These are phyloP conservation scores for Centropyge bicolor DNA, from an alignment of 2,797 vertebrate species.

Conservation along the genomic window DNA sequence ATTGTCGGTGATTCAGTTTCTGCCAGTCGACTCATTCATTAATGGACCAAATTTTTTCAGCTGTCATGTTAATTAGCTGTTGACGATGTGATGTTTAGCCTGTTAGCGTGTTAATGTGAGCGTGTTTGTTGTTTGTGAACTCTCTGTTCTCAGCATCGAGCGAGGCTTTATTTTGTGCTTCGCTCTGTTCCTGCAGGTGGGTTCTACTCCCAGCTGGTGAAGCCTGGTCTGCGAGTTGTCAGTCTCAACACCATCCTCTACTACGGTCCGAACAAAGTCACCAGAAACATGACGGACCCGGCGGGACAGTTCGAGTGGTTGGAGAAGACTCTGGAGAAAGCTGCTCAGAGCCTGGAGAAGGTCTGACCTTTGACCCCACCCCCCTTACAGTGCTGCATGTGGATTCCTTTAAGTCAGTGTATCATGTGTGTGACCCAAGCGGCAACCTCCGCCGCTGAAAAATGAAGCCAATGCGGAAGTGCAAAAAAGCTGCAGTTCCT, in stretches of 20 bases:
- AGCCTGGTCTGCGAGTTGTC: conserved; percentile 88
- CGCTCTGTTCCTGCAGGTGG: conserved; percentile 84
- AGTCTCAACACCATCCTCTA: conserved; percentile 97
- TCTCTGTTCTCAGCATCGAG: too few relatives aligned
- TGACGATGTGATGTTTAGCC: background rate
- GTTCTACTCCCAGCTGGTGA: conserved; percentile 92
- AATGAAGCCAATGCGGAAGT: too few relatives aligned
- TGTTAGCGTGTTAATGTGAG: background rate
- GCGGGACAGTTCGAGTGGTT: conserved; percentile 93
- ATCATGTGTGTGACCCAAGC: too few relatives aligned
- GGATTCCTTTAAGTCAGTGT: background rate
- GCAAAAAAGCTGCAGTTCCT: too few relatives aligned
- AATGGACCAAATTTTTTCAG: too few relatives aligned
- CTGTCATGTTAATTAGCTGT: background rate
- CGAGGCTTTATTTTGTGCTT: background rate
- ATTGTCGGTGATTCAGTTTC: too few relatives aligned
- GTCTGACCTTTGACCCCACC: conserved; percentile 14
- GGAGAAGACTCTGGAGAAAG: conserved; percentile 83
- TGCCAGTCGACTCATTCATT: too few relatives aligned
- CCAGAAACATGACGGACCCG: conserved; percentile 91
- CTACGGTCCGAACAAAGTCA: conserved; percentile 89
- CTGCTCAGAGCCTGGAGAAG: conserved; percentile 67
- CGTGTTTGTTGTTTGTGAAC: background rate
- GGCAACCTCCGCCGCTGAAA: too few relatives aligned
- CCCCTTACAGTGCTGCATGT: background rate